These are phyloP conservation scores for Megalops cyprinoides DNA, from an alignment of 2,797 vertebrate species.

Conservation along the genomic window DNA sequence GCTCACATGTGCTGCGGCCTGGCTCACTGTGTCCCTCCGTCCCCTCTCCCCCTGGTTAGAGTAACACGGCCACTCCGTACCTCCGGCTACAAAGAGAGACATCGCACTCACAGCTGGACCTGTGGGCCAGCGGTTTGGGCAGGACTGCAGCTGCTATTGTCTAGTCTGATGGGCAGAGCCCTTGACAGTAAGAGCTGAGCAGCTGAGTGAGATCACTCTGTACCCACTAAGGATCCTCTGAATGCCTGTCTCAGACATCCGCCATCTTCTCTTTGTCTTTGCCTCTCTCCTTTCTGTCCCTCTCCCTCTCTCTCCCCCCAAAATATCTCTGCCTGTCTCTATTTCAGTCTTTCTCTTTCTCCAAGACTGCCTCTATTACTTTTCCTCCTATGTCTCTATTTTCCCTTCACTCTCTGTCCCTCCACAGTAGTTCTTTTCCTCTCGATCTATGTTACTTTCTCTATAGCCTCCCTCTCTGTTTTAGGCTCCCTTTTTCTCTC, in stretches of 20 bases:
- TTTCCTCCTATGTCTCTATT: not conserved
- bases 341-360: not conserved
- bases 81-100: slow-evolving; percentile 55
- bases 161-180: not conserved
- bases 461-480: not conserved
- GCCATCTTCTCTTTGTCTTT: too few relatives aligned
- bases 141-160: slow-evolving; percentile 6
- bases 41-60: slow-evolving; percentile 51
- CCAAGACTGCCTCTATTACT: not conserved
- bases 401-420: not conserved
- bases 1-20: not conserved
- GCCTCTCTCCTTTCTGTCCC: not conserved
- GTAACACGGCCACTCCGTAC: slow-evolving; percentile 58
- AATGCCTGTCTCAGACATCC: not conserved
- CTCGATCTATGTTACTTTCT: not conserved
- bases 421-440: not conserved
- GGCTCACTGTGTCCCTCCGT: slow-evolving; percentile 34
- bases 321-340: not conserved
- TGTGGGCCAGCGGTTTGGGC: not conserved
- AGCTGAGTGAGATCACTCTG: not conserved
- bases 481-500: not conserved
- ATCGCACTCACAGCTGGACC: slow-evolving; percentile 43
- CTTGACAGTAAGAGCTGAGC: not conserved
- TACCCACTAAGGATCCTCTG: not conserved
- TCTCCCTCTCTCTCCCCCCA: not conserved